Evolutionary conservation across 2,113 vertebrate genomes (phyloP).

Genomic region (Scophthalmus maximus): DNA sequence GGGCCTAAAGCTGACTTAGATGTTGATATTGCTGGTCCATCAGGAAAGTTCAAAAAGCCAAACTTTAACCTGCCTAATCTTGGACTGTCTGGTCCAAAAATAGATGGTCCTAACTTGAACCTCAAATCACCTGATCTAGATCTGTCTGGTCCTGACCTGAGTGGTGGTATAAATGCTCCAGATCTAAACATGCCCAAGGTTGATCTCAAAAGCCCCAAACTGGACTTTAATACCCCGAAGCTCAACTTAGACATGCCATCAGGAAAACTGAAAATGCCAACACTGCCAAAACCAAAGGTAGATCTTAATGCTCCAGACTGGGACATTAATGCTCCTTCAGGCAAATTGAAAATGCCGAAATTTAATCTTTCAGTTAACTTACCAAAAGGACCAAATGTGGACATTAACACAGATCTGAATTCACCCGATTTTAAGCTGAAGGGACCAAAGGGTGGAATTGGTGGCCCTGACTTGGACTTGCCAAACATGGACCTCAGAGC

Average conservation of each 20-base stretch:
- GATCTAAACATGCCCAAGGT: constrained; percentile 44
- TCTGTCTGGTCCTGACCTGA: constrained; percentile 35
- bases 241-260: constrained; percentile 48
- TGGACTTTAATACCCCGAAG: constrained; percentile 43
- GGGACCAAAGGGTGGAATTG: constrained; percentile 64
- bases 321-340: constrained; percentile 50
- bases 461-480: constrained; percentile 53
- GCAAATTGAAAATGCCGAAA: constrained; percentile 62
- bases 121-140: constrained; percentile 42
- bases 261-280: constrained; percentile 55
- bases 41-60: constrained; percentile 64
- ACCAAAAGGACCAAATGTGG: constrained; percentile 56
- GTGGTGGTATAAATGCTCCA: constrained; percentile 51
- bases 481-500: constrained; percentile 52
- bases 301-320: constrained; percentile 49
- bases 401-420: constrained; percentile 28
- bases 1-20: constrained; percentile 52
- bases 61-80: constrained; percentile 48
- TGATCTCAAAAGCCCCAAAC: constrained; percentile 46
- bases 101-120: constrained; percentile 30
- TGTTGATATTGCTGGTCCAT: constrained; percentile 42
- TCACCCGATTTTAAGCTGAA: constrained; percentile 51
- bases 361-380: constrained; percentile 50
- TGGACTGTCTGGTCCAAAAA: constrained; percentile 40
- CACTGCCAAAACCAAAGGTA: not conserved